Evolutionary conservation across 2,888 invertebrate genomes (phyloP), one percentile per base, ranked within the genome.

Genomic region (Chrysotoxum bicinctum): DNA sequence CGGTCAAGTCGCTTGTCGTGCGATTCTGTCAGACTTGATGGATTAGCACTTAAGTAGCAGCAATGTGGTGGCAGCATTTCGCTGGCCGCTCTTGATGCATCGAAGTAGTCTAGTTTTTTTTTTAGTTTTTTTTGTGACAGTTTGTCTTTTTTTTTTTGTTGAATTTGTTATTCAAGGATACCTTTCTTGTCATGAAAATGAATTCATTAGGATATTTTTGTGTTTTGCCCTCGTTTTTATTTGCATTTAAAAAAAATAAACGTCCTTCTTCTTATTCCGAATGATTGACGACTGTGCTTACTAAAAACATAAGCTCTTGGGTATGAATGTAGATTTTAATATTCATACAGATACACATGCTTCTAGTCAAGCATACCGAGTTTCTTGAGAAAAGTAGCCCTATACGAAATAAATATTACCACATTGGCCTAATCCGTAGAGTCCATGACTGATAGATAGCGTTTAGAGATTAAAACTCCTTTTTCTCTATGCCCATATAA

Each of bases 21-120:
- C 74, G 58, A 82, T 86, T 62, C 80, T 78, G 82, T 81, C 82
- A 32, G 64, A 82, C 86, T 86, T 86, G 86, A 86, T 86, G 86
- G 86, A 86, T 86, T 86, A 74, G 60, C 68, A 82, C 77, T 82
- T 79, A 66, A 45, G 52, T 54, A 32, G 60, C 40, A 82, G 66
- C 66, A 76, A 64, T 76, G 81, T 77, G 74, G 78, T 56, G 50
- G 54, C 60, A 58, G 60, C 66, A 68, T 66, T 64, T 43, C 5
- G 64, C 19, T 45, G 30, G 45, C 50, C 26, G 4, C 26, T 77
- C 26, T 37, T 62, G 8, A 14, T 64, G 40, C 60, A 60, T 40
- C 23, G 40, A 26, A 69, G 60, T 68, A 35, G 40, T 56, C 52
- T 48, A 52, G 21, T 68, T 69, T 50, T 14, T 45, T 52, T 16